A percentile compares a stretch with the other conserved stretches of the same genome.
These are phyloP conservation scores for Leptocoma aspasia DNA, from an alignment of 2,113 vertebrate genomes.

Conservation along the genomic window DNA sequence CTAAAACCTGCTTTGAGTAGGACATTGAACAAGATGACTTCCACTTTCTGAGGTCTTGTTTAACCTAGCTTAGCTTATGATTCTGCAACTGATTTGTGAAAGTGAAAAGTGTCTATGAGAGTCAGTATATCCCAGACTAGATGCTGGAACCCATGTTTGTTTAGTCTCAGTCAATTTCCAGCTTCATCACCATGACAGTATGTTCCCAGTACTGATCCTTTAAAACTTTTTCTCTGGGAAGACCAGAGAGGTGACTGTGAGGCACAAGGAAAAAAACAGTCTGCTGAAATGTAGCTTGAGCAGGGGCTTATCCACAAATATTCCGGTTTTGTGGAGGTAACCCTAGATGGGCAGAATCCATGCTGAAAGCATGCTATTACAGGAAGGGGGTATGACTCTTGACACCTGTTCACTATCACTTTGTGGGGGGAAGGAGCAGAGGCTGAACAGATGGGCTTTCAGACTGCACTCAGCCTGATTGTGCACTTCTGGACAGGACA, in stretches of 20 bases:
- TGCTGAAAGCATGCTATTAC: not conserved
- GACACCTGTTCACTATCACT: not conserved
- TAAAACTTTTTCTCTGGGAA: not conserved
- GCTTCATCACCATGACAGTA: not conserved
- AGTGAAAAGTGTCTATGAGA: not conserved
- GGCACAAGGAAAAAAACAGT: not conserved
- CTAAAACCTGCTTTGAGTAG: not conserved
- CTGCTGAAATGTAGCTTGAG: not conserved
- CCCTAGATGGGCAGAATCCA: not conserved
- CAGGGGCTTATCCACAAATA: not conserved
- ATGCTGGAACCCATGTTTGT: not conserved
- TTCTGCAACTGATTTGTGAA: not conserved
- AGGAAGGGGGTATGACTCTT: not conserved
- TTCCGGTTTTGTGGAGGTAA: not conserved
- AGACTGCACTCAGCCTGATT: rapidly evolving
- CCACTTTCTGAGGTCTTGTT: not conserved
- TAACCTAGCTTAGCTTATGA: not conserved
- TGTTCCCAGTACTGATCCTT: not conserved
- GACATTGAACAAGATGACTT: not conserved
- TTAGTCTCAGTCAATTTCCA: not conserved
- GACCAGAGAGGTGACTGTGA: not conserved
- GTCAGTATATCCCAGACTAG: not conserved
- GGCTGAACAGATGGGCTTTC: not conserved
- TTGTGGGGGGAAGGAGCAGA: not conserved
- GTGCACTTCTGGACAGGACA: not conserved